Conservation (phyloP, 2,113 vertebrate genomes). For the Cololabis saira region DNA sequence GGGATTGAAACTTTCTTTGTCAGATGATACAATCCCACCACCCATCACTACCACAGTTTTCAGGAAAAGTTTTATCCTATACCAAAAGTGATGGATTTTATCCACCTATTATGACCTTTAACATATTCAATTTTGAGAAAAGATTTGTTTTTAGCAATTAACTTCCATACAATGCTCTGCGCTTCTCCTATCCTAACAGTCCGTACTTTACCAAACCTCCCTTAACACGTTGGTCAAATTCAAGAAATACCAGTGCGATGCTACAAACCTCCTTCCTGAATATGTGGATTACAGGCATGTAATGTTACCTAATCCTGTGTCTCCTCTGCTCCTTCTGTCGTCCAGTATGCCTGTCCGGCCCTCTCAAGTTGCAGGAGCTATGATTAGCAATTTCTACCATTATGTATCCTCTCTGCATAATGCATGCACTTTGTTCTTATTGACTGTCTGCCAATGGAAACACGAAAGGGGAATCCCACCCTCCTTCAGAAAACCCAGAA, state of each 20-base stretch:
- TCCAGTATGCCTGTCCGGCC: slow-evolving; percentile 50
- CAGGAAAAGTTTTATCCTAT: too few relatives aligned
- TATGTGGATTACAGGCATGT: too few relatives aligned
- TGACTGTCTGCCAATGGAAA: slow-evolving; percentile 58
- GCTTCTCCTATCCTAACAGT: too few relatives aligned
- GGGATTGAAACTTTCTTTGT: slow-evolving; percentile 64
- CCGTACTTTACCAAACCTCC: too few relatives aligned
- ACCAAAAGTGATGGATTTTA: too few relatives aligned
- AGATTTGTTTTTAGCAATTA: too few relatives aligned
- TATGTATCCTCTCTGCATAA: slow-evolving; percentile 79
- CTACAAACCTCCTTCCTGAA: slow-evolving; percentile 14
- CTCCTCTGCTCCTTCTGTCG: slow-evolving; percentile 60
- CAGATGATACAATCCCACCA: slow-evolving; percentile 38
- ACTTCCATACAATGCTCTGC: too few relatives aligned
- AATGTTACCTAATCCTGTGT: slow-evolving; percentile 59
- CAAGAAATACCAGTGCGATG: neutral
- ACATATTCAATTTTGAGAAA: too few relatives aligned
- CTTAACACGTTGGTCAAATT: too few relatives aligned
- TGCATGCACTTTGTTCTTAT: slow-evolving; percentile 67
- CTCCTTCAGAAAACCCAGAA: slow-evolving; percentile 49
- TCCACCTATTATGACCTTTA: too few relatives aligned
- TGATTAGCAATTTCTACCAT: slow-evolving; percentile 77
- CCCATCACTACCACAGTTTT: neutral
- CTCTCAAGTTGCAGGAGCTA: slow-evolving; percentile 75
- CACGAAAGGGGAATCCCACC: slow-evolving; percentile 76